phyloP scores from a whole-genome alignment of 2,888 invertebrate genomes.

The Macaria liturata region DNA sequence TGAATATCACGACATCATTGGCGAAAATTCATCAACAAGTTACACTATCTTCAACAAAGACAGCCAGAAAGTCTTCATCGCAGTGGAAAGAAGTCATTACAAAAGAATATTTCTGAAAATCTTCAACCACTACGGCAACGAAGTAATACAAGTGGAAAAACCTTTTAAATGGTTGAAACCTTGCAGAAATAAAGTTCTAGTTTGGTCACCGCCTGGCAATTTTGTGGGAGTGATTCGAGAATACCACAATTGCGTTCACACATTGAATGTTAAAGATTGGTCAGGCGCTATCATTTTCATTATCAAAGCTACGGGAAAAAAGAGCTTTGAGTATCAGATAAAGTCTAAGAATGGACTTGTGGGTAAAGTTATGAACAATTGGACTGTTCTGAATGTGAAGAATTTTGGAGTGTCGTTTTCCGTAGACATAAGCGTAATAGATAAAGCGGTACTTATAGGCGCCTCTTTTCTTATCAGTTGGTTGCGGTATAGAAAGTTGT shows the following conservation, averaged over 20 bases:
- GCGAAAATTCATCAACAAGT: slow-evolving; percentile 35
- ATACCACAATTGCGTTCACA: slow-evolving; percentile 29
- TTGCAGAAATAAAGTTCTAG: slow-evolving; percentile 42
- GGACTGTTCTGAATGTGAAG: slow-evolving; percentile 31
- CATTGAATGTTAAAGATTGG: slow-evolving; percentile 46
- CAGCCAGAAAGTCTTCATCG: slow-evolving; percentile 63
- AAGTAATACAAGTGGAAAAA: slow-evolving; percentile 53
- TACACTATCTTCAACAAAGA: slow-evolving; percentile 60
- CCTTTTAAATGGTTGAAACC: slow-evolving; percentile 37
- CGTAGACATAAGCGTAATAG: slow-evolving; percentile 40
- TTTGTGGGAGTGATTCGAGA: slow-evolving; percentile 53
- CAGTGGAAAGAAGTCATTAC: slow-evolving; percentile 40
- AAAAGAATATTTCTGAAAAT: slow-evolving; percentile 49
- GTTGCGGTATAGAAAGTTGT: slow-evolving; percentile 37
- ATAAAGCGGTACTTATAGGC: slow-evolving; percentile 55
- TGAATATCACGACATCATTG: slow-evolving; percentile 51
- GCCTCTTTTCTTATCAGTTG: slow-evolving; percentile 56
- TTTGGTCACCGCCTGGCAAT: slow-evolving; percentile 61
- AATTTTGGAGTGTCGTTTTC: slow-evolving; percentile 53
- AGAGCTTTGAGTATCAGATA: slow-evolving; percentile 40
- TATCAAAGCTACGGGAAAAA: slow-evolving; percentile 39
- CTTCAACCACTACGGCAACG: slow-evolving; percentile 63
- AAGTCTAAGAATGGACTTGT: slow-evolving; percentile 36
- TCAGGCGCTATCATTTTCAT: slow-evolving; percentile 38
- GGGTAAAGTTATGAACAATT: slow-evolving; percentile 46